Evolutionary conservation across 2,888 invertebrate genomes (phyloP).

Genomic region (Octodonta nipae): DNA sequence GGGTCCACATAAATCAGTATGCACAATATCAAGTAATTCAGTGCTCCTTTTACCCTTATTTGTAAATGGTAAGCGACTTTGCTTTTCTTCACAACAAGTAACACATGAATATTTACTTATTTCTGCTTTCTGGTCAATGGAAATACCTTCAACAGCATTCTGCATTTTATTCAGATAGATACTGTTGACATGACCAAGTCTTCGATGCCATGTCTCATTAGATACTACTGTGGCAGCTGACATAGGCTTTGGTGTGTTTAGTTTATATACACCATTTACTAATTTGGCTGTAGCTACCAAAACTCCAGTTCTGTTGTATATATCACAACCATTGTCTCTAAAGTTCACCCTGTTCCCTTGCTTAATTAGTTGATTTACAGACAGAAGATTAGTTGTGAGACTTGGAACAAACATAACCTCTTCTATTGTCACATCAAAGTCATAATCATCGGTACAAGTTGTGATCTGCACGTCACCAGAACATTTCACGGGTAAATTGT

Average conservation of each 20-base stretch:
- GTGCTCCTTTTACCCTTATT: neutral
- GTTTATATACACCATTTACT: constrained; percentile 14
- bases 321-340: constrained; percentile 11
- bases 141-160: constrained; percentile 4
- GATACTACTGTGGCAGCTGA: constrained; percentile 7
- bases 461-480: constrained; percentile 12
- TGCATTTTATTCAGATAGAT: constrained; percentile 5
- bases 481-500: constrained; percentile 12
- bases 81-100: neutral
- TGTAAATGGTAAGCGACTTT: neutral
- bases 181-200: constrained; percentile 9
- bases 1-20: neutral
- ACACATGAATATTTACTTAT: neutral
- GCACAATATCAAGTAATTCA: neutral
- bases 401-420: constrained; percentile 3
- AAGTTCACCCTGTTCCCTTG: constrained; percentile 15
- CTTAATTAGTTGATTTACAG: constrained; percentile 13
- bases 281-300: constrained; percentile 13
- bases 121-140: neutral
- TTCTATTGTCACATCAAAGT: constrained; percentile 5
- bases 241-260: constrained; percentile 7
- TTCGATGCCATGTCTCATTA: too few relatives aligned
- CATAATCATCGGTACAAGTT: constrained; percentile 6
- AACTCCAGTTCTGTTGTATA: constrained; percentile 10
- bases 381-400: constrained; percentile 4